Evolutionary conservation across 2,113 vertebrate genomes (phyloP).

Genomic region (Bufo bufo): DNA sequence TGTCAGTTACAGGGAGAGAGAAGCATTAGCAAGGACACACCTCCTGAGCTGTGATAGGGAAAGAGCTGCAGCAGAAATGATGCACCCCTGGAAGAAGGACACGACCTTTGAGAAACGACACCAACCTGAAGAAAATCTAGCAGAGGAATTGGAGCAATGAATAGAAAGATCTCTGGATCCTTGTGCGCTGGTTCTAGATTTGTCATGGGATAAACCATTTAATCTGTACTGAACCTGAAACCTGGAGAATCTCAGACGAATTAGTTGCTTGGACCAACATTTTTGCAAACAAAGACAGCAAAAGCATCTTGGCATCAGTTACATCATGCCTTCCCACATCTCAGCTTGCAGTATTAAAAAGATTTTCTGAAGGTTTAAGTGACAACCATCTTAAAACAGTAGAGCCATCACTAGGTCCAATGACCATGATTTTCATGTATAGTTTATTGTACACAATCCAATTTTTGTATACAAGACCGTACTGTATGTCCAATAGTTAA

Average conservation of each 20-base stretch:
- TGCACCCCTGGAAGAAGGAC: too few relatives aligned
- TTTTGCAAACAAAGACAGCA: neutral
- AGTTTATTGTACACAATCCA: neutral
- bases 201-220: too few relatives aligned
- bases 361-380: neutral
- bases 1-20: too few relatives aligned
- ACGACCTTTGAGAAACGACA: too few relatives aligned
- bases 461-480: neutral
- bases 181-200: too few relatives aligned
- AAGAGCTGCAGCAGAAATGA: too few relatives aligned
- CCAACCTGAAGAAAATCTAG: too few relatives aligned
- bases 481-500: neutral
- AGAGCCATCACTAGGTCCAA: neutral
- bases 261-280: neutral
- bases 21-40: too few relatives aligned
- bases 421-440: neutral
- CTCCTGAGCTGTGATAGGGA: too few relatives aligned
- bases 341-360: neutral
- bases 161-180: too few relatives aligned
- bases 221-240: too few relatives aligned
- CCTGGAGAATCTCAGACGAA: neutral
- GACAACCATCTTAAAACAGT: neutral
- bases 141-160: too few relatives aligned
- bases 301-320: neutral
- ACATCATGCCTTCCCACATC: neutral